Percentiles rank a stretch among this genome's conserved stretches.
Conservation (phyloP, 2,113 vertebrate species). For the Pteropus alecto region DNA sequence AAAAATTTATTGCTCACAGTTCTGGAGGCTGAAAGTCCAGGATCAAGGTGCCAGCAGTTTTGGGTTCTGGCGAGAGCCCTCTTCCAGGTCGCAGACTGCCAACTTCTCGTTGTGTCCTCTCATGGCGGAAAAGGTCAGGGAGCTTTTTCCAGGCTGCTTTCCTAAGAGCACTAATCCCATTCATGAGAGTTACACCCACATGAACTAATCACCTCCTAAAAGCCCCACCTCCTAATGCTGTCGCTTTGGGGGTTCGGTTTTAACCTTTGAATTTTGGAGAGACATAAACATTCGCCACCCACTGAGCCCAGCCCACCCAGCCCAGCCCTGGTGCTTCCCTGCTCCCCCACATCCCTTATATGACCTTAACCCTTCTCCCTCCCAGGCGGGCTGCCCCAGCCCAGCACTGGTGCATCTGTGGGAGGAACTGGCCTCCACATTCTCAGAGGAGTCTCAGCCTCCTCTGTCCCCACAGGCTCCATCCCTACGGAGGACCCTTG, state of each 20-base stretch:
- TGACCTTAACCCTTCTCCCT: background rate
- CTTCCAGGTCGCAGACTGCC: background rate
- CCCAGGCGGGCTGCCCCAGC: background rate
- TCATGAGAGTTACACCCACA: background rate
- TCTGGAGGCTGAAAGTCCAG: background rate
- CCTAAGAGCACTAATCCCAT: background rate
- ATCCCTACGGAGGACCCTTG: background rate
- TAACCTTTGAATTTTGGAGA: background rate
- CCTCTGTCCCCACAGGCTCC: background rate
- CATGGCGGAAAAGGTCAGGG: background rate
- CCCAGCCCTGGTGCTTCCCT: background rate
- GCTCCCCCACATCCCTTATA: rapidly evolving
- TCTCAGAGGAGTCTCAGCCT: background rate
- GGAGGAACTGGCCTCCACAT: background rate
- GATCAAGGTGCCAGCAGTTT: background rate
- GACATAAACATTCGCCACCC: background rate
- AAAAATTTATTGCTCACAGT: too few species aligned
- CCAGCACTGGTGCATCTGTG: background rate
- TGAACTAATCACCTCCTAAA: background rate
- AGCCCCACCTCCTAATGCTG: background rate
- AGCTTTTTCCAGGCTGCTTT: background rate
- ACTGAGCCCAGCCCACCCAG: background rate
- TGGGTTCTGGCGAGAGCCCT: background rate
- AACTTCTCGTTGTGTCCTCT: background rate
- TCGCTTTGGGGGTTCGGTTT: background rate